A percentile compares a stretch with the other conserved stretches of the same genome.
Evolutionary conservation across 2,797 vertebrate genomes (phyloP).

Genomic region (Miichthys miiuy): DNA sequence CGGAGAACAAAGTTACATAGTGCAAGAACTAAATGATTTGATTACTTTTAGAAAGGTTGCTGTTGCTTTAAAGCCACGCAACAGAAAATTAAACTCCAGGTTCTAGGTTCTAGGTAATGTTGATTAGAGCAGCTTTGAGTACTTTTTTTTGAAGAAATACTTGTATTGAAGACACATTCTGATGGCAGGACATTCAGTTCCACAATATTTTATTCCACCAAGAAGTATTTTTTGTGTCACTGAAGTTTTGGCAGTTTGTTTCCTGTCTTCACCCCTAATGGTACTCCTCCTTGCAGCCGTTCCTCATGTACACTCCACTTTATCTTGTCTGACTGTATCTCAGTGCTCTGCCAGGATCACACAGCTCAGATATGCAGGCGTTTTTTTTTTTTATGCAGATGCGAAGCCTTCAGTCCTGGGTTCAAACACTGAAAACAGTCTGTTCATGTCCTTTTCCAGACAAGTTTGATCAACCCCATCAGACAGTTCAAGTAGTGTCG

Average conservation of each 20-base stretch:
- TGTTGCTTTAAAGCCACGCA: not conserved
- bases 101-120: not conserved
- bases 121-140: not conserved
- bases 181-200: not conserved
- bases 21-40: too few relatives aligned
- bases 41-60: too few relatives aligned
- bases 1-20: too few relatives aligned
- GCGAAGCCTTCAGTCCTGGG: not conserved
- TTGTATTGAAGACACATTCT: not conserved
- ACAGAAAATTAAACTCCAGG: not conserved
- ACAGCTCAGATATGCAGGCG: not conserved
- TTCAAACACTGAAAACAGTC: not conserved
- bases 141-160: not conserved
- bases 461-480: not conserved
- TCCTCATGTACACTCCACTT: not conserved
- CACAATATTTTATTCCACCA: not conserved
- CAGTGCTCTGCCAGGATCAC: slow-evolving; percentile 6
- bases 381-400: not conserved
- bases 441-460: slow-evolving; percentile 8
- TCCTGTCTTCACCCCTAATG: not conserved
- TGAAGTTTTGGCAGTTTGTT: not conserved
- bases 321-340: slow-evolving; percentile 5
- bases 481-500: not conserved
- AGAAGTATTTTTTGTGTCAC: slow-evolving; percentile 3
- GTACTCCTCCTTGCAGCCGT: not conserved